Base-by-base conservation (phyloP, 1,140 invertebrate genomes). In the Drosophila carrolli region DNA sequence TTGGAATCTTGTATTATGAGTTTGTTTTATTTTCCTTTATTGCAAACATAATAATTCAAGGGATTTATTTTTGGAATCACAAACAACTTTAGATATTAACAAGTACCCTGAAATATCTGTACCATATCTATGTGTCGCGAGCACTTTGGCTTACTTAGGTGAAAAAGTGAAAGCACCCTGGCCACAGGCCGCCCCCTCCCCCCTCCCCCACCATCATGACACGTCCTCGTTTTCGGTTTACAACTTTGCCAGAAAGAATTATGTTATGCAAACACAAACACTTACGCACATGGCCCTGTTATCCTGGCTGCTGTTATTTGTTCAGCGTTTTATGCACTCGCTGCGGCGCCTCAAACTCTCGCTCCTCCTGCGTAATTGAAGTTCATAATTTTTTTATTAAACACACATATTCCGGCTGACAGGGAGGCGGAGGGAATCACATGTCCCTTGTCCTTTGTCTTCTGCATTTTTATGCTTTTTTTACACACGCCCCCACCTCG, bases 351-450 rank as follows among this genome's bases (percentile, higher is more conserved):
- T 47, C 50, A 48, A 29, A 44, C 40, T 14, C 59, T 13, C 7
- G 5, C 16, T 43, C 5, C 35, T 19, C 10, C 14, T 9, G 35
- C 73, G 74, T 77, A 77, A 77, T 77, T 77, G 74, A 77, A 77
- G 74, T 76, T 77, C 74, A 77, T 77, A 76, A 67, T 76, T 76
- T 66, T 76, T 75, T 76, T 77, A 77, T 77, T 77, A 68, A 77
- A 77, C 73, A 75, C 72, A 75, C 73, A 68, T 48, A 75, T 53
- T 41, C 46, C 5, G 29, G 55, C 4, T 4, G 41, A 8, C 9
- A n/a, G 29, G 35, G 16, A 19, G 7, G 8, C n/a, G 32, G 6
- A 9, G 9, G 13, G 38, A 35, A 23, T 44, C 37, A 74, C 72
- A 75, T 75, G 59, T 75, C 61, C 53, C 75, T 67, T 75, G 72